Evolutionary conservation across 2,797 vertebrate genomes (phyloP).

Genomic region (Aythya fuligula): DNA sequence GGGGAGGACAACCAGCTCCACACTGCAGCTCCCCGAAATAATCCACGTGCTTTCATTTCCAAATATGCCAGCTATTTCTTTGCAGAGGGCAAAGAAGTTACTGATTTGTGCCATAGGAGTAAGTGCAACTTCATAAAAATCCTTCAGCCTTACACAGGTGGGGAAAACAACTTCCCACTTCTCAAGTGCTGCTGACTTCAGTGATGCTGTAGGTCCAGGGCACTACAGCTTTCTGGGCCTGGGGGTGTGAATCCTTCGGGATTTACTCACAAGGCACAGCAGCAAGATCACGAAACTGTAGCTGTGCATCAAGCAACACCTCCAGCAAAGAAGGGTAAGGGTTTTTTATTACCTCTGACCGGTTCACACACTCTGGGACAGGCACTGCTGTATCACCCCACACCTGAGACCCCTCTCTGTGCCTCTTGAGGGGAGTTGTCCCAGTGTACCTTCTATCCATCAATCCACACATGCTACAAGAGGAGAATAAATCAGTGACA

Average conservation of each 20-base stretch:
- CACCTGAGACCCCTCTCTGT: neutral
- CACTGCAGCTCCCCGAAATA: neutral
- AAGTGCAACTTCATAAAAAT: neutral
- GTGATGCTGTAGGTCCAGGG: neutral
- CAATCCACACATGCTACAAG: neutral
- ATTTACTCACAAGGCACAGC: neutral
- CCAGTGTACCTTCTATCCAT: fast-evolving
- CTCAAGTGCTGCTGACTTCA: neutral
- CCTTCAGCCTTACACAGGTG: neutral
- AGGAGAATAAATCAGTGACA: neutral
- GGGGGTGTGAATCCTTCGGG: neutral
- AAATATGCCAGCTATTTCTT: neutral
- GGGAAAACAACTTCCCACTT: neutral
- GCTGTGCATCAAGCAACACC: neutral
- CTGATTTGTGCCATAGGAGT: neutral
- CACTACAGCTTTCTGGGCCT: neutral
- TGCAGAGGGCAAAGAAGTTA: neutral
- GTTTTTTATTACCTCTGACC: neutral
- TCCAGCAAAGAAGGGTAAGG: neutral
- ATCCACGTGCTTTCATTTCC: neutral
- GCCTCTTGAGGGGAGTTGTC: neutral
- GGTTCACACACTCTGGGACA: neutral
- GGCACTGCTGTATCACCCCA: neutral
- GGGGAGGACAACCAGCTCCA: neutral
- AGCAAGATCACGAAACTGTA: neutral